phyloP scores from a whole-genome alignment of 2,113 vertebrate species.

The Hypomesus transpacificus region DNA sequence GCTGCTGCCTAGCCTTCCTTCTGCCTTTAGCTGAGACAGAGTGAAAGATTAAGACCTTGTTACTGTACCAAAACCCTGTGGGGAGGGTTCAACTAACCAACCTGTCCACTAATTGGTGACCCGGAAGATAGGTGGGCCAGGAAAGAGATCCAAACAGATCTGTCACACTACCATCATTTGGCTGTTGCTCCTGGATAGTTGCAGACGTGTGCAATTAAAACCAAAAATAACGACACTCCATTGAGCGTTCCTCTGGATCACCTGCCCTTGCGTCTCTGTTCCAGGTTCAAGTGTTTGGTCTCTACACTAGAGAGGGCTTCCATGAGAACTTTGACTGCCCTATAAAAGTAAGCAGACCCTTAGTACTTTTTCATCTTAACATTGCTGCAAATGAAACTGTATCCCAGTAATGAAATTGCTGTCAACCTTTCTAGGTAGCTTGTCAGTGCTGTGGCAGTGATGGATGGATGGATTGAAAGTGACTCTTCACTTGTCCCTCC shows the following conservation, averaged over 20 bases:
- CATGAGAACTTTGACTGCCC: constrained; percentile 97
- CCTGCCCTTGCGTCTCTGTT: constrained; percentile 36
- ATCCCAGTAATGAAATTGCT: no score
- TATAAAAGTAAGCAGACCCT: constrained; percentile 84
- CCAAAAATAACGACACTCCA: constrained; percentile 20
- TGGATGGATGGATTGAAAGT: neutral
- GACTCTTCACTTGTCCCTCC: neutral
- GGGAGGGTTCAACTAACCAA: constrained; percentile 64
- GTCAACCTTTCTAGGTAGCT: no score
- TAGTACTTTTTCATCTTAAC: neutral
- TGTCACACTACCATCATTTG: constrained; percentile 39
- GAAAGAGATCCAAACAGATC: constrained; percentile 54
- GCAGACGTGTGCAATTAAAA: constrained; percentile 67
- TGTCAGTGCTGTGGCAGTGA: neutral
- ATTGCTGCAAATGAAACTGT: no score
- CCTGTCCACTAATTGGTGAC: constrained; percentile 73
- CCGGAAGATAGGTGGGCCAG: constrained; percentile 57
- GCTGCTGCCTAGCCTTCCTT: constrained; percentile 37
- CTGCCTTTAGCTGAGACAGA: constrained; percentile 31
- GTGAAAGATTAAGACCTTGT: constrained; percentile 58
- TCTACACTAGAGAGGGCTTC: constrained; percentile 94
- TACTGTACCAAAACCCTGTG: constrained; percentile 53
- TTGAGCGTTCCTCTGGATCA: constrained; percentile 49
- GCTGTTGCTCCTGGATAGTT: constrained; percentile 52
- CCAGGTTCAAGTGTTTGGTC: constrained; percentile 93